Evolutionary conservation across 1,140 invertebrate genomes (phyloP).

Genomic region (Nebria ingens): DNA sequence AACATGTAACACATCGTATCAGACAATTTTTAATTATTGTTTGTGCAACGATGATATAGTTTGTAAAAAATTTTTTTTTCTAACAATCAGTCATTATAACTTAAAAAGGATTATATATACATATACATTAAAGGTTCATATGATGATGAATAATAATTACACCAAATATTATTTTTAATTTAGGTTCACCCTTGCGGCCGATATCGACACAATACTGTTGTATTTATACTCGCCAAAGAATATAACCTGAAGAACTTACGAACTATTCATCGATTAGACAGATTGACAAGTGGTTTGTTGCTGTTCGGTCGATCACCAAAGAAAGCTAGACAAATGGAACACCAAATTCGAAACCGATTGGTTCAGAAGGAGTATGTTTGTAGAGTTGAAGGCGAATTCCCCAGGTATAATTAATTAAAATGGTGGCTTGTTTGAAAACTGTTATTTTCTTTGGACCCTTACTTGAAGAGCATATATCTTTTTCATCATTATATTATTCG

Average conservation of each 20-base stretch:
- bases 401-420: slow-evolving; percentile 59
- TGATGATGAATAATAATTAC: too few species aligned
- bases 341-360: slow-evolving; percentile 83
- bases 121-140: too few species aligned
- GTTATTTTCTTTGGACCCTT: not conserved
- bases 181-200: slow-evolving; percentile 94
- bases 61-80: too few species aligned
- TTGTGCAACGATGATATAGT: too few species aligned
- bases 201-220: slow-evolving; percentile 92
- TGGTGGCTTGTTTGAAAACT: slow-evolving; percentile 1
- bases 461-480: too few species aligned
- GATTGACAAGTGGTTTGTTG: slow-evolving; percentile 87
- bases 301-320: slow-evolving; percentile 88
- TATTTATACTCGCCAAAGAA: slow-evolving; percentile 94
- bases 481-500: too few species aligned
- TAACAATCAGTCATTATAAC: too few species aligned
- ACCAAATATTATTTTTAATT: slow-evolving; percentile 19
- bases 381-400: slow-evolving; percentile 92
- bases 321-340: slow-evolving; percentile 85
- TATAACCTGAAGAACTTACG: slow-evolving; percentile 87
- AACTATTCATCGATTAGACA: slow-evolving; percentile 84
- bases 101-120: too few species aligned
- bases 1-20: too few species aligned
- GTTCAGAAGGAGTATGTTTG: slow-evolving; percentile 96
- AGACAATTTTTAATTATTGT: too few species aligned